Evolutionary conservation across 2,888 invertebrate species (phyloP), one percentile per base, ranked within the genome.

Genomic region (Ectemnius continuus): DNA sequence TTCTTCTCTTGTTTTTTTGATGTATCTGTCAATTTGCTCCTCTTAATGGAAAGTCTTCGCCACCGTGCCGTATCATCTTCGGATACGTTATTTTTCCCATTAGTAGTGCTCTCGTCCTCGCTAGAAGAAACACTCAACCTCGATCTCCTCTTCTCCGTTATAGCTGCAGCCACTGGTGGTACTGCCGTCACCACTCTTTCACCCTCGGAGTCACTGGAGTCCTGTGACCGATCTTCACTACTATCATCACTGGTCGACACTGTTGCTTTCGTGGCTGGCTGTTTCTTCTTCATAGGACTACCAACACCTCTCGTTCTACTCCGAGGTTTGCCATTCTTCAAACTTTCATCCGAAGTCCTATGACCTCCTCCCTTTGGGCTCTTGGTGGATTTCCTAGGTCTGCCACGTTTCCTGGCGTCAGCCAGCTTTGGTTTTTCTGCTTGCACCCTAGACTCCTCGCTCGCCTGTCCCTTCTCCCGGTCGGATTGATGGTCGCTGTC

Each of bases 341-440:
- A 13, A 23, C 23, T 71, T 26, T 88, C 88, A 0, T 85, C 82
- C 4, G 86, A 71, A 16, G 86, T 80, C 20, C 86, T 79, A 23
- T 83, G 80, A 78, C 80, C 64, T 8, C 72, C 79, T 36, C 23
- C 23, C 65, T 89, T 89, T 0, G 89, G 89, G 56, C 88, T 88
- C 67, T 89, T 88, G 1, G 92, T 91, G 0, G 89, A 85, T 81
- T 93, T 93, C 2, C 92, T 91, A 6, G 93, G 93, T 61, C 93
- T 91, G 0, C 93, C 93, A 20, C 93, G 92, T 80, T 89, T 89
- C 56, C 86, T 85, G 0, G 81, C 85, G 67, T 91, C 89, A 46
- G 85, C 84, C 13, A 86, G 87, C 84, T 93, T 93, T 76, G 88
- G 86, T 71, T 89, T 87, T 18, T 88, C 87, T n/a, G 79, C 80